These are phyloP conservation scores for Ceramica pisi DNA, from an alignment of 2,888 invertebrate genomes.

Conservation along the genomic window DNA sequence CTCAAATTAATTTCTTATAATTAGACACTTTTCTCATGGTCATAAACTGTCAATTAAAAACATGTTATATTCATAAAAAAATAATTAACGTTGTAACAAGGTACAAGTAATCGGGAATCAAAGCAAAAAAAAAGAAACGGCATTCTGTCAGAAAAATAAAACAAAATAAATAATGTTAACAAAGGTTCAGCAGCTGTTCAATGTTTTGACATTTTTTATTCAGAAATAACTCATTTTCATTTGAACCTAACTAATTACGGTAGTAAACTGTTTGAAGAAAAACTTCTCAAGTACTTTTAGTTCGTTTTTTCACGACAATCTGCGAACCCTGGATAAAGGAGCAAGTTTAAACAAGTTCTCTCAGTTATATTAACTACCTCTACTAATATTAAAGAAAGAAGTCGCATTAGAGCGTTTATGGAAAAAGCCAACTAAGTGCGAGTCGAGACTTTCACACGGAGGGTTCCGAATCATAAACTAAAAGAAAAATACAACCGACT, in stretches of 20 bases:
- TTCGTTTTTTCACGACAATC: slow-evolving; percentile 32
- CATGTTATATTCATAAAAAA: not conserved
- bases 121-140: not conserved
- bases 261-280: slow-evolving; percentile 27
- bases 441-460: no score
- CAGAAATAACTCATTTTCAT: slow-evolving; percentile 44
- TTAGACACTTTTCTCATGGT: no score
- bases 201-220: slow-evolving; percentile 41
- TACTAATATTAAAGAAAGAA: slow-evolving; percentile 66
- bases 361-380: slow-evolving; percentile 62
- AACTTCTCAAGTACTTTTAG: slow-evolving; percentile 45
- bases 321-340: slow-evolving; percentile 39
- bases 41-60: no score
- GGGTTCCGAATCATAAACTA: no score
- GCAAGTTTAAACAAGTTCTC: slow-evolving; percentile 66
- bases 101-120: not conserved
- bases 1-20: no score
- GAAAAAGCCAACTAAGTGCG: no score
- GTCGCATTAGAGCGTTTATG: slow-evolving; percentile 66
- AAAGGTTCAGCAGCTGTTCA: slow-evolving; percentile 11
- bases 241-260: slow-evolving; percentile 47
- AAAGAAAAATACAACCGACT: no score
- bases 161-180: slow-evolving; percentile 7
- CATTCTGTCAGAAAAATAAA: not conserved
- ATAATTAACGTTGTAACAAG: not conserved